Evolutionary conservation across 2,797 vertebrate species (phyloP), one percentile per base, ranked within the genome.

Genomic region (Agapornis canus): DNA sequence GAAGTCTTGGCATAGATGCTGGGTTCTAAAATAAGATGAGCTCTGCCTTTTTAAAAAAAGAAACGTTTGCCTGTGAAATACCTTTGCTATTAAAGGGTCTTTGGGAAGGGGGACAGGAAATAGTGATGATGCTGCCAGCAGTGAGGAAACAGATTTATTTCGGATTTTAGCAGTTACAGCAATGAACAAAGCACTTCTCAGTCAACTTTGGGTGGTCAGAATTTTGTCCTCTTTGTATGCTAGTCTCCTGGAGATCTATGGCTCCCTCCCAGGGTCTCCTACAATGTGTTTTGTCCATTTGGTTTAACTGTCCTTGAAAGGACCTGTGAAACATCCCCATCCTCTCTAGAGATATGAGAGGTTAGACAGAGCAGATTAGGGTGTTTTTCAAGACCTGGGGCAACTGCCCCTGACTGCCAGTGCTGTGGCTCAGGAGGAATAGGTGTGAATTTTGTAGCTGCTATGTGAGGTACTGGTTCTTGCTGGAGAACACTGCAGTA

Each of bases 1-100:
- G 94, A 96, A 97, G 91, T 85, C 94, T 95, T 97, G 95, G 93
- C 93, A 60, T 94, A 77, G 83, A 81, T 90, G 42, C 64, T 87
- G 75, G 51, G 23, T 90, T 95, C 94, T 97, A 96, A 95, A 97
- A 96, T 94, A 95, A 96, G 90, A 86, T 68, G 63, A 60, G 72
- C 66, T 77, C 69, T 95, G 82, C 60, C 54, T 89, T 95, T 83
- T 54, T 79, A 79, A 35, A 95, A 96, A 96, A 90, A 91, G 65
- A 94, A 92, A 81, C 60, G 31, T 95, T 96, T 97, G 79, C 49
- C 86, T 92, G 35, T 76, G 84, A 81, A 91, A 91, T 94, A 82
- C 76, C 86, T 97, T 96, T 95, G 75, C 85, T 96, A 63, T 88
- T 93, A 79, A 79, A 95, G 66, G n/a, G 31, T 61, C 51, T 82